Percentiles rank a stretch among this genome's conserved stretches.
Evolutionary conservation across 2,797 vertebrate genomes (phyloP).

Genomic region (Lithobates pipiens): DNA sequence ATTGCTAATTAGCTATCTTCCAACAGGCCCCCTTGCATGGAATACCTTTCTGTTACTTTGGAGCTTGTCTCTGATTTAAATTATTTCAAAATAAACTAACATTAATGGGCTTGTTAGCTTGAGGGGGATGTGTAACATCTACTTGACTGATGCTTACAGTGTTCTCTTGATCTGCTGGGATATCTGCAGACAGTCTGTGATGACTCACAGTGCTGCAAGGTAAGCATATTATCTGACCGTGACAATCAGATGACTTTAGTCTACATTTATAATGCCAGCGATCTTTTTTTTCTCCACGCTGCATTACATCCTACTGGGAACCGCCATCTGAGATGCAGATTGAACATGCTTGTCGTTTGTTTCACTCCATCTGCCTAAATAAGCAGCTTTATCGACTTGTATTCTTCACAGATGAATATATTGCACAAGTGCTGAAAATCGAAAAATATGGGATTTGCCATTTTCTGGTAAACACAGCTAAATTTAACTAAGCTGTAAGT

Average conservation of each 20-base stretch:
- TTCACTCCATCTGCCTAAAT: slow-evolving; percentile 52
- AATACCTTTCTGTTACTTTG: slow-evolving; percentile 16
- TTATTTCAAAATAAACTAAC: slow-evolving; percentile 54
- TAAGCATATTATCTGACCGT: slow-evolving; percentile 60
- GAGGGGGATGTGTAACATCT: slow-evolving; percentile 58
- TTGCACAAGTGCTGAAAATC: background rate
- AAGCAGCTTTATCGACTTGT: slow-evolving; percentile 15
- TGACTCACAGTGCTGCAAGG: slow-evolving; percentile 60
- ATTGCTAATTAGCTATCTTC: background rate
- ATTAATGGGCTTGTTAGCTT: slow-evolving; percentile 55
- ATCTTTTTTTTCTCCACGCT: slow-evolving; percentile 37
- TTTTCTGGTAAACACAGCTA: background rate
- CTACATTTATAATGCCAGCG: slow-evolving; percentile 54
- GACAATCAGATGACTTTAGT: slow-evolving; percentile 59
- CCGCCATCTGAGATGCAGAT: slow-evolving; percentile 50
- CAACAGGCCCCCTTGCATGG: slow-evolving; percentile 13
- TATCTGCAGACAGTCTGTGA: slow-evolving; percentile 51
- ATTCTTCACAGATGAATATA: slow-evolving; percentile 33
- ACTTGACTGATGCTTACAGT: slow-evolving; percentile 55
- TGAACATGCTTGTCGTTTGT: slow-evolving; percentile 45
- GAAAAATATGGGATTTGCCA: background rate
- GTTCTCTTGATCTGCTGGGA: slow-evolving; percentile 51
- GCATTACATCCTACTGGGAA: slow-evolving; percentile 52
- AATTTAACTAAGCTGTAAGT: background rate
- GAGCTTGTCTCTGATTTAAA: slow-evolving; percentile 44